Conservation (phyloP, 2,113 vertebrate genomes). For the Ranitomeya variabilis region DNA sequence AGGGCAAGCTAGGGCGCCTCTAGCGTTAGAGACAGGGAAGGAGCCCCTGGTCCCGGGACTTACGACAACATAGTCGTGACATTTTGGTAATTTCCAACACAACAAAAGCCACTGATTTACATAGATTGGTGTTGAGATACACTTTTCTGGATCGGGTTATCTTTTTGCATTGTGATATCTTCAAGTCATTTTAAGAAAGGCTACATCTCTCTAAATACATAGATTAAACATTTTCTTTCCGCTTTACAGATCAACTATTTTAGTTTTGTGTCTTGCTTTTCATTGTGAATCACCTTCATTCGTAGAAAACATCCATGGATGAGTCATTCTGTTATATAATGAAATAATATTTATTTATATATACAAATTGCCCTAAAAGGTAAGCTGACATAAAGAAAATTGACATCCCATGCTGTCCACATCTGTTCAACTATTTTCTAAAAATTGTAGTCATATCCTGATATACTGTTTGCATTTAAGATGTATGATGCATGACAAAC, state of each 20-base stretch:
- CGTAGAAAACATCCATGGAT: background rate
- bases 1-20: too few relatives aligned
- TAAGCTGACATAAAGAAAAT: conserved; percentile 4
- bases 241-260: background rate
- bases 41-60: too few relatives aligned
- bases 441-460: background rate
- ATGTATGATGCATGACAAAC: conserved; percentile 31
- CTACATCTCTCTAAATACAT: too few relatives aligned
- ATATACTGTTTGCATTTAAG: conserved; percentile 26
- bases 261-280: background rate
- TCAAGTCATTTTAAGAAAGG: too few relatives aligned
- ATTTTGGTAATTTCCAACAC: too few relatives aligned
- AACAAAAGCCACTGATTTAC: too few relatives aligned
- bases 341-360: conserved; percentile 20
- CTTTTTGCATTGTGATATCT: too few relatives aligned
- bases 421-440: background rate
- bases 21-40: too few relatives aligned
- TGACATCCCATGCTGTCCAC: conserved; percentile 1
- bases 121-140: too few relatives aligned
- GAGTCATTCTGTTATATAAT: conserved; percentile 1
- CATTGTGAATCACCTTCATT: conserved; percentile 3
- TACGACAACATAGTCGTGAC: too few relatives aligned
- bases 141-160: too few relatives aligned
- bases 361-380: conserved; percentile 15
- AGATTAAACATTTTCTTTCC: background rate